Conservation (phyloP, 2,113 vertebrate genomes). For the Coreoperca whiteheadi region DNA sequence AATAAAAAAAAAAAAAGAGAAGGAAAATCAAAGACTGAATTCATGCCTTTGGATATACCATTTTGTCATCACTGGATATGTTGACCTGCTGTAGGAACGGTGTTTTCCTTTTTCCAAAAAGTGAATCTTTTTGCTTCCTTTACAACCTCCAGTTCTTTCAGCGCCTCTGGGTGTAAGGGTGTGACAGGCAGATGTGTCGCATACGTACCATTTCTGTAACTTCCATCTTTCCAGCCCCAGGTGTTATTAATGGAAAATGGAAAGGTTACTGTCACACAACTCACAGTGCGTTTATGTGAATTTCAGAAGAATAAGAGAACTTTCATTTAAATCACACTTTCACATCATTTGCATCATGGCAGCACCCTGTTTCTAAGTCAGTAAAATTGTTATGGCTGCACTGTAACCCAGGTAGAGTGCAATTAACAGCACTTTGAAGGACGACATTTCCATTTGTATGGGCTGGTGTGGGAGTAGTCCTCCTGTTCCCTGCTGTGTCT, state of each 20-base stretch:
- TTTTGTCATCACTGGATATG: not conserved
- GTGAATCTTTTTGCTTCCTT: constrained; percentile 1
- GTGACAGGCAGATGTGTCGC: not conserved
- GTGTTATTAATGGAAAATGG: constrained; percentile 4
- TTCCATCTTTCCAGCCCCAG: not conserved
- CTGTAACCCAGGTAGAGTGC: constrained; percentile 51
- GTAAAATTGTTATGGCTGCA: constrained; percentile 32
- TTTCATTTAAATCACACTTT: not conserved
- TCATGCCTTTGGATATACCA: not conserved
- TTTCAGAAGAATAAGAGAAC: not conserved
- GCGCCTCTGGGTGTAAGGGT: constrained; percentile 29
- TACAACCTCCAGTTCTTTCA: constrained; percentile 4
- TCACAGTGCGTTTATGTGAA: not conserved
- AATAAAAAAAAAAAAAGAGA: too few species aligned
- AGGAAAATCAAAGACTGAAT: not conserved
- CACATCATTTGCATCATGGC: constrained; percentile 23
- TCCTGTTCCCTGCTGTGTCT: constrained; percentile 61
- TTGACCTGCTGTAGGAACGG: not conserved
- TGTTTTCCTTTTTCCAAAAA: not conserved
- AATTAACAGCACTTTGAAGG: constrained; percentile 51
- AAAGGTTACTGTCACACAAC: not conserved
- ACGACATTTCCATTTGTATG: constrained; percentile 73
- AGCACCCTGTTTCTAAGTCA: constrained; percentile 8
- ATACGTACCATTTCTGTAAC: constrained; percentile 21
- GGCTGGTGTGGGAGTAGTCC: constrained; percentile 55